Evolutionary conservation across 2,888 invertebrate genomes (phyloP).

Genomic region (Caenorhabditis parvicauda): DNA sequence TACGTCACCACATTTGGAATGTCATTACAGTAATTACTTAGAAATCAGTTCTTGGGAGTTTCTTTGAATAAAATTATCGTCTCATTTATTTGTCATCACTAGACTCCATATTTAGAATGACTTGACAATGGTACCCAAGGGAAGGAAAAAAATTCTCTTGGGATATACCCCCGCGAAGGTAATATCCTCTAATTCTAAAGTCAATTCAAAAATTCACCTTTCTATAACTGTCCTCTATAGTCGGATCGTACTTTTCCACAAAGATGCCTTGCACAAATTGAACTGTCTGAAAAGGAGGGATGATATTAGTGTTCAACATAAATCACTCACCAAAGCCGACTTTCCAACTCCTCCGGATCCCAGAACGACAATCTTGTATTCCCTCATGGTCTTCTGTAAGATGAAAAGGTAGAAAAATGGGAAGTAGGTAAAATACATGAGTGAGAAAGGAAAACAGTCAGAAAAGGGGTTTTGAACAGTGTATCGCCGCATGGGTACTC

Average conservation of each 20-base stretch:
- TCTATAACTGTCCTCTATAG: constrained; percentile 99
- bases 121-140: not conserved
- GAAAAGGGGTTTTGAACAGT: too few species aligned
- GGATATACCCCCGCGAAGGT: not conserved
- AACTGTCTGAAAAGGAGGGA: constrained; percentile 73
- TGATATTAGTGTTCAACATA: constrained; percentile 1
- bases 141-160: not conserved
- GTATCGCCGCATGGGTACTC: too few species aligned
- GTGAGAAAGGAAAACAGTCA: too few species aligned
- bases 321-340: constrained; percentile 75
- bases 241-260: constrained; percentile 99
- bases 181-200: not conserved
- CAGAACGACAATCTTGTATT: constrained; percentile 99
- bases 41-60: too few species aligned
- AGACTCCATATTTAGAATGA: too few species aligned
- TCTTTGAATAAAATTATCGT: too few species aligned
- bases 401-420: too few species aligned
- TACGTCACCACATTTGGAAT: too few species aligned
- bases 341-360: constrained; percentile 99
- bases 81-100: too few species aligned
- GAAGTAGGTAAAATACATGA: too few species aligned
- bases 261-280: constrained; percentile 98
- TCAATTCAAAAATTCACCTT: constrained; percentile 69
- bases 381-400: constrained; percentile 87
- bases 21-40: too few species aligned